These are phyloP conservation scores for Brachionus calyciflorus DNA, from an alignment of 1,140 invertebrate genomes.

Conservation along the genomic window DNA sequence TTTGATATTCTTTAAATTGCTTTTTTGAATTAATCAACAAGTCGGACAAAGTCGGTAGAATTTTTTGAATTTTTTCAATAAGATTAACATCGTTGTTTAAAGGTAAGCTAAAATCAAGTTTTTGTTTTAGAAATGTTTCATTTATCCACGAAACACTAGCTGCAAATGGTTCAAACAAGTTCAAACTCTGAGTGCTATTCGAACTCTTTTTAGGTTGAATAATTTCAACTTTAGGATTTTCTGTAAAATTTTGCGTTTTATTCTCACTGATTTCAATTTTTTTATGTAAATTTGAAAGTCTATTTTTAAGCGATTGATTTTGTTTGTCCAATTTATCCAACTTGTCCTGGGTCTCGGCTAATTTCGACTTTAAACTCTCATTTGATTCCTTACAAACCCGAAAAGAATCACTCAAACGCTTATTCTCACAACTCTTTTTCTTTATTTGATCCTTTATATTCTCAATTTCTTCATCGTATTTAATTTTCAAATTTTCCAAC, in stretches of 20 bases:
- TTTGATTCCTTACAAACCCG: neutral
- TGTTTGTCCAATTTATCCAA: constrained; percentile 57
- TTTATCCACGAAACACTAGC: neutral
- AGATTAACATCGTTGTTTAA: neutral
- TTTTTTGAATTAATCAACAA: constrained; percentile 56
- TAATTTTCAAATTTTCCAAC: neutral
- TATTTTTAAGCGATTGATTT: constrained; percentile 53
- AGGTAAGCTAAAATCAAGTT: neutral
- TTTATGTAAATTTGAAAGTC: constrained; percentile 58
- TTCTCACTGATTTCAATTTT: neutral
- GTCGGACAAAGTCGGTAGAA: constrained; percentile 54
- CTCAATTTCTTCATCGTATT: constrained; percentile 30
- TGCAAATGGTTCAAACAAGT: constrained; percentile 37
- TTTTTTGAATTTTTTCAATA: neutral
- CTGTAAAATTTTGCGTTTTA: neutral
- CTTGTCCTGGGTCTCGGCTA: constrained; percentile 51
- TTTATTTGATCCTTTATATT: constrained; percentile 6
- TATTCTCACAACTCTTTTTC: constrained; percentile 14
- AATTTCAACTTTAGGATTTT: neutral
- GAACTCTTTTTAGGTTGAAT: neutral
- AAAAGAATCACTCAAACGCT: constrained; percentile 1
- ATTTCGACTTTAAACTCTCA: constrained; percentile 48
- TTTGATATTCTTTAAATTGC: constrained; percentile 50
- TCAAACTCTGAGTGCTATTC: neutral
- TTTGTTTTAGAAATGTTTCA: constrained; percentile 21